Evolutionary conservation across 2,113 vertebrate species (phyloP), one percentile per base, ranked within the genome.

Genomic region (Megalops atlanticus): DNA sequence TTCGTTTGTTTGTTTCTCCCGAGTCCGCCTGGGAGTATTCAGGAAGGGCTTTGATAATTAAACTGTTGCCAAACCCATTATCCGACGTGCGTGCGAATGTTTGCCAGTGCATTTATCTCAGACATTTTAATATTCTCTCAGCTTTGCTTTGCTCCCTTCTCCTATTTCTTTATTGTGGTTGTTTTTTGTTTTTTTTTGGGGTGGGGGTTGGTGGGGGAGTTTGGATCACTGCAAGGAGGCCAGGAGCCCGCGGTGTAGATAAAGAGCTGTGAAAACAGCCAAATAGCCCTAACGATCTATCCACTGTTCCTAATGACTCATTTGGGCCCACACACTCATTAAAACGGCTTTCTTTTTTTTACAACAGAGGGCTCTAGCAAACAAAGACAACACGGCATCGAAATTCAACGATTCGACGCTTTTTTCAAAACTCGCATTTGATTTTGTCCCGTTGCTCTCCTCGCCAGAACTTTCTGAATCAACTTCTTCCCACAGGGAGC

Each of bases 231-330:
- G 39, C 38, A 31, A 64, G 12, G 27, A 21, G 40, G 68, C 78
- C 64, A 71, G 68, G 18, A 43, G 69, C 79, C 68, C 54, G 68
- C 24, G 35, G 69, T 35, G 70, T 52, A 71, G 69, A 43, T 73
- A 49, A 80, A 73, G 79, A 80, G 68, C 68, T 72, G 43, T 73
- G 45, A 72, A 70, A 73, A 52, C 45, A 47, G 45, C 45, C 68
- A 52, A 80, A 74, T 39, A 33, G 33, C 70, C 69, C 64, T 38
- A 72, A 49, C 35, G 35, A 72, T 47, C 79, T 21, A 21, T 52
- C 41, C 45, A 43, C 31, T n/a, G 70, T 14, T 71, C 70, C 36
- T 80, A 80, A 73, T 49, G 33, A 73, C 33, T 71, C 43, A 31
- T 45, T 24, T 43, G 21, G 68, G 69, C 70, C 69, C 4, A 2